phyloP scores from a whole-genome alignment of 2,797 vertebrate genomes.

The Myotis findleyi region DNA sequence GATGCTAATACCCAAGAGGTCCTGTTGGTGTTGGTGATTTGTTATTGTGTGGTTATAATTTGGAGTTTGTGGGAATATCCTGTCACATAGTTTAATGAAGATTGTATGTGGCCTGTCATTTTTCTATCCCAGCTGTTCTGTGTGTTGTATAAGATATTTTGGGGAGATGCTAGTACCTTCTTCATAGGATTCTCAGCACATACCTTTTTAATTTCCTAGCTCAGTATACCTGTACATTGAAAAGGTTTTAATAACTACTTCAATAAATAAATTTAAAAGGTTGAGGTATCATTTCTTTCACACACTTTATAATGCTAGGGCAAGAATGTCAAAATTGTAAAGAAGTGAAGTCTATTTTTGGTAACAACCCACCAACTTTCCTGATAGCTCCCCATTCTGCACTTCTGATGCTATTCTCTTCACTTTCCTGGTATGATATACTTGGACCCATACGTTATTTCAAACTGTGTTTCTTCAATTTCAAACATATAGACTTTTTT shows the following conservation, averaged over 20 bases:
- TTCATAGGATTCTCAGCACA: not conserved
- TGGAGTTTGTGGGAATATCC: not conserved
- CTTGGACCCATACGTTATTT: not conserved
- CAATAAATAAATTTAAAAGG: not conserved
- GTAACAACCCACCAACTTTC: not conserved
- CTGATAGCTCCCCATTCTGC: not conserved
- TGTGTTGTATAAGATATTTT: not conserved
- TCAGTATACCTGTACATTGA: not conserved
- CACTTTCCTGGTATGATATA: not conserved
- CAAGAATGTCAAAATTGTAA: not conserved
- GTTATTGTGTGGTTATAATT: not conserved
- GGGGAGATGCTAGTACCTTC: not conserved
- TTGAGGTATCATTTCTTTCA: not conserved
- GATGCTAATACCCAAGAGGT: not conserved
- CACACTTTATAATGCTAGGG: not conserved
- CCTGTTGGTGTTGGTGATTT: not conserved
- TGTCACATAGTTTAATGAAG: not conserved
- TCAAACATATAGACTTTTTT: not conserved
- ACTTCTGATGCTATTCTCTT: not conserved
- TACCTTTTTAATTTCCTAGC: not conserved
- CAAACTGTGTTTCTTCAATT: not conserved
- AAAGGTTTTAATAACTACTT: not conserved
- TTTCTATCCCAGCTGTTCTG: not conserved
- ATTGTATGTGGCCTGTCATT: not conserved
- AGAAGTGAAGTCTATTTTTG: not conserved